A percentile compares a stretch with the other conserved stretches of the same genome.
phyloP scores from a whole-genome alignment of 2,113 vertebrate genomes.

The Hippocampus comes region DNA sequence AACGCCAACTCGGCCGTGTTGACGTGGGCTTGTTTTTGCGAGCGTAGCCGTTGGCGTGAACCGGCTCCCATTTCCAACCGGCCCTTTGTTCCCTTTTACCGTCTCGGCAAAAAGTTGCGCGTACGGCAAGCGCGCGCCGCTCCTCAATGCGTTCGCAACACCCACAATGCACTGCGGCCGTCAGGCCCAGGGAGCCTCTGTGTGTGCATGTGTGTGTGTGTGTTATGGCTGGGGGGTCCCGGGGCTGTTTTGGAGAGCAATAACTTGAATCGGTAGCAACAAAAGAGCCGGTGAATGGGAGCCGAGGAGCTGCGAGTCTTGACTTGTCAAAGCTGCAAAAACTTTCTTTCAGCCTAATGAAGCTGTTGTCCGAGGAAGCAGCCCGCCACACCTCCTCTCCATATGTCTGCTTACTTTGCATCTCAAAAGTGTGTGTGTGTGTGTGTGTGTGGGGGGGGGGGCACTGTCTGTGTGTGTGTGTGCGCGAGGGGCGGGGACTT shows the following conservation, averaged over 20 bases:
- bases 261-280: conserved; percentile 71
- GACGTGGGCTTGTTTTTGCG: too few species aligned
- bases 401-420: conserved; percentile 79
- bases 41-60: too few species aligned
- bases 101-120: too few species aligned
- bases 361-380: conserved; percentile 75
- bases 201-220: not conserved
- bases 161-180: conserved; percentile 31
- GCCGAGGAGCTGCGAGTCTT: conserved; percentile 65
- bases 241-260: conserved; percentile 72
- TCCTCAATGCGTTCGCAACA: conserved; percentile 16
- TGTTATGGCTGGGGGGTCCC: conserved; percentile 43
- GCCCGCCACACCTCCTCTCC: conserved; percentile 73
- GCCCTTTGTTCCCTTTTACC: too few species aligned
- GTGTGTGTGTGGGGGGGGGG: too few species aligned
- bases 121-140: too few species aligned
- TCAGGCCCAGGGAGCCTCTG: not conserved
- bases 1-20: too few species aligned
- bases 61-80: too few species aligned
- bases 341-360: conserved; percentile 77
- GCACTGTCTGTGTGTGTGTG: not conserved
- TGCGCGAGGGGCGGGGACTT: not conserved
- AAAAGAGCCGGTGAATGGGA: conserved; percentile 70
- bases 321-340: conserved; percentile 75
- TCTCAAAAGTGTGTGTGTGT: conserved; percentile 66